Evolutionary conservation across 2,113 vertebrate species (phyloP).

Genomic region (Siphamia tubifer): DNA sequence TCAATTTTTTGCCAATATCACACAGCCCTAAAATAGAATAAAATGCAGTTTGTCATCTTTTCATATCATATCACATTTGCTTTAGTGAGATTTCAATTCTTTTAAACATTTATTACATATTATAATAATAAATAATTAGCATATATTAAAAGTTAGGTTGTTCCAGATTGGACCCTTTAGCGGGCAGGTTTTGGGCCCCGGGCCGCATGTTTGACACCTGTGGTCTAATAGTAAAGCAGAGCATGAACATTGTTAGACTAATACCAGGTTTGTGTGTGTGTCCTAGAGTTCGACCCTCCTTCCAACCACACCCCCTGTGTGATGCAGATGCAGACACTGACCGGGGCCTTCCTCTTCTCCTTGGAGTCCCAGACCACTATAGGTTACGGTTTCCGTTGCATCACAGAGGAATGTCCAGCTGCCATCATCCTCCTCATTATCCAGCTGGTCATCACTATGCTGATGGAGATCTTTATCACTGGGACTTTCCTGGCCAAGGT

Average conservation of each 20-base stretch:
- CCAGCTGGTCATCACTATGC: conserved; percentile 94
- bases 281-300: conserved; percentile 82
- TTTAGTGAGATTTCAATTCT: no score
- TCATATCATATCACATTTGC: no score
- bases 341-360: conserved; percentile 95
- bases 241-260: not conserved
- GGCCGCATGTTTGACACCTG: not conserved
- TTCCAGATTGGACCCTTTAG: no score
- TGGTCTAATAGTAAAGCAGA: not conserved
- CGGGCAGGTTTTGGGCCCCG: no score
- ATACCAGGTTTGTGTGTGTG: not conserved
- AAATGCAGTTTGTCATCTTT: no score
- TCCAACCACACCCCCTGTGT: conserved; percentile 96
- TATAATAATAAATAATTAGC: no score
- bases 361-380: conserved; percentile 97
- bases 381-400: conserved; percentile 95
- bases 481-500: conserved; percentile 96
- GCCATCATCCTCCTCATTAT: conserved; percentile 93
- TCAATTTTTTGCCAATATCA: no score
- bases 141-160: no score
- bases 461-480: conserved; percentile 98
- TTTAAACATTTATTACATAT: no score
- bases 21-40: no score
- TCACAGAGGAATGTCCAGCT: conserved; percentile 92
- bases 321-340: conserved; percentile 94